These are phyloP conservation scores for Pelvicachromis taeniatus DNA, from an alignment of 2,113 vertebrate genomes.

Conservation along the genomic window DNA sequence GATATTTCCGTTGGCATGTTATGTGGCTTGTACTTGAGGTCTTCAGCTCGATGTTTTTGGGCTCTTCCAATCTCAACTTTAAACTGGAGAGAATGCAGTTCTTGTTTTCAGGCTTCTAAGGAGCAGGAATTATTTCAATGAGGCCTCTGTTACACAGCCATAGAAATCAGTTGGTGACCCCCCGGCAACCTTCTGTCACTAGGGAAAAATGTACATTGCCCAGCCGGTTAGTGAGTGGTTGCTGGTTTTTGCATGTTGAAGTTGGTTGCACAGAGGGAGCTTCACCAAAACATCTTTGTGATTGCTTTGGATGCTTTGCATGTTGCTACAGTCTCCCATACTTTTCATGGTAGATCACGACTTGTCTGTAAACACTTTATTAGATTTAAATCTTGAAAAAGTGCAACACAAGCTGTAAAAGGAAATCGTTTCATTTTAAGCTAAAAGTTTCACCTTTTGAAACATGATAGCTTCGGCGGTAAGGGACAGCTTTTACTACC, in stretches of 20 bases:
- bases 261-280: not conserved
- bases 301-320: too few relatives aligned
- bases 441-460: not conserved
- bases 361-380: not conserved
- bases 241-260: not conserved
- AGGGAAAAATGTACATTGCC: not conserved
- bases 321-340: too few relatives aligned
- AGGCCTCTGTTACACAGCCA: not conserved
- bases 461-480: not conserved
- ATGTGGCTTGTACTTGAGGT: not conserved
- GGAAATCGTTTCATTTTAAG: not conserved
- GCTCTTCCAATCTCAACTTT: not conserved
- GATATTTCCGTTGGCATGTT: not conserved
- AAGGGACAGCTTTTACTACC: not conserved
- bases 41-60: not conserved
- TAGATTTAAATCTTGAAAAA: rapidly evolving
- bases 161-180: not conserved
- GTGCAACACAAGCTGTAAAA: not conserved
- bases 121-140: not conserved
- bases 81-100: not conserved
- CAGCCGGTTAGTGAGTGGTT: not conserved
- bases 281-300: not conserved
- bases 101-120: not conserved
- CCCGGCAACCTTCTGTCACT: not conserved
- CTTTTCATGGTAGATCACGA: too few relatives aligned